These are phyloP conservation scores for Halichoeres trimaculatus DNA, from an alignment of 2,113 vertebrate species.

Conservation along the genomic window DNA sequence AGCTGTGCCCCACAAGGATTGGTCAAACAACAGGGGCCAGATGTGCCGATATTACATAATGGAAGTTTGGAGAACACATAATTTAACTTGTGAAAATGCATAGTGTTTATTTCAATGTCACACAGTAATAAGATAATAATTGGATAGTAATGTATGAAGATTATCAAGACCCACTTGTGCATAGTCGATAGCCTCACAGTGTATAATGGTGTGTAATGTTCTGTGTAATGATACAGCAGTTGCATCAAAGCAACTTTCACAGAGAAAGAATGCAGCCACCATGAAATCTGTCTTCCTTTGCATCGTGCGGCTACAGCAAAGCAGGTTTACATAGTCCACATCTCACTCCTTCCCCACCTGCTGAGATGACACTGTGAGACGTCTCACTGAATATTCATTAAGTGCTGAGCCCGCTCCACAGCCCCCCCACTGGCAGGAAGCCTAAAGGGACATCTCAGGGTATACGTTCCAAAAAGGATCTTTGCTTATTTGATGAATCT, in stretches of 20 bases:
- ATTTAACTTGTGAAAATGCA: neutral
- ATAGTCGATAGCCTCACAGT: neutral
- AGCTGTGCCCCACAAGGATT: slow-evolving; percentile 5
- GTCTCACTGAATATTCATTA: slow-evolving; percentile 70
- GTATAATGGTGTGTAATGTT: slow-evolving; percentile 14
- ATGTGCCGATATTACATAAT: slow-evolving; percentile 12
- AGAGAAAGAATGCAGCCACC: slow-evolving; percentile 19
- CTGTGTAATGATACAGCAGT: slow-evolving; percentile 35
- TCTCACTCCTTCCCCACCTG: slow-evolving; percentile 47
- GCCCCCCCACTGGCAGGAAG: slow-evolving; percentile 32
- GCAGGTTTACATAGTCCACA: slow-evolving; percentile 26
- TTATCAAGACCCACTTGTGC: slow-evolving; percentile 13
- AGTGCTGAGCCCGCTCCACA: slow-evolving; percentile 33
- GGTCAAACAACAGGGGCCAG: slow-evolving; percentile 9
- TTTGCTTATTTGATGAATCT: slow-evolving; percentile 18
- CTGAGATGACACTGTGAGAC: slow-evolving; percentile 55
- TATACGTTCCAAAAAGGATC: slow-evolving; percentile 28
- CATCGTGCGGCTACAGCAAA: slow-evolving; percentile 17
- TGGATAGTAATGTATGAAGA: slow-evolving; percentile 26
- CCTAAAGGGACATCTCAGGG: slow-evolving; percentile 38
- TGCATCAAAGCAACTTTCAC: slow-evolving; percentile 19
- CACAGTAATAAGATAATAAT: slow-evolving; percentile 14
- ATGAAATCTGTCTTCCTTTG: neutral
- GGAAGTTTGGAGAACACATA: slow-evolving; percentile 14
- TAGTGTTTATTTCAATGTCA: slow-evolving; percentile 1